Evolutionary conservation across 2,888 invertebrate species (phyloP).

Genomic region (Lepas anatifera): DNA sequence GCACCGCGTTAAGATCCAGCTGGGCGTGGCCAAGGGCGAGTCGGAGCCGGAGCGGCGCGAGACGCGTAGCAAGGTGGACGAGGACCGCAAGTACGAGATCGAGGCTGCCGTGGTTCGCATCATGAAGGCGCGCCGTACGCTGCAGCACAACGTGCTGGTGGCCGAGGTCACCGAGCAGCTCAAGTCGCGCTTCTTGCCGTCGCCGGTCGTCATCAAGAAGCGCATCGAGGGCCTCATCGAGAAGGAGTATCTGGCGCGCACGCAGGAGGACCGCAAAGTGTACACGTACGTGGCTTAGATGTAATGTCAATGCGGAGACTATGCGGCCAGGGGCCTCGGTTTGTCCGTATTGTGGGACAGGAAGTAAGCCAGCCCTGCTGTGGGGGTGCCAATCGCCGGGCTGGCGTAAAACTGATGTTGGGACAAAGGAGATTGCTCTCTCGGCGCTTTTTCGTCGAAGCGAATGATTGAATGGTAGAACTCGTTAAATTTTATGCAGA

Average conservation of each 20-base stretch:
- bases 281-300: conserved; percentile 11
- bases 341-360: too few relatives aligned
- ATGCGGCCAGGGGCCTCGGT: too few relatives aligned
- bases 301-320: too few relatives aligned
- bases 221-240: conserved; percentile 99
- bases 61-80: conserved; percentile 94
- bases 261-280: conserved; percentile 69
- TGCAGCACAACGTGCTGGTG: conserved; percentile 80
- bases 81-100: conserved; percentile 98
- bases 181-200: conserved; percentile 91
- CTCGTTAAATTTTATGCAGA: too few relatives aligned
- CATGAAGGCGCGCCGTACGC: conserved; percentile 93
- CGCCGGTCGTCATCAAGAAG: conserved; percentile 96
- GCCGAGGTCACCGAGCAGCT: conserved; percentile 96
- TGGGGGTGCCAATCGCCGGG: too few relatives aligned
- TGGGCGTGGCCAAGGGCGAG: conserved; percentile 89
- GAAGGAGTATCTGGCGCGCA: conserved; percentile 94
- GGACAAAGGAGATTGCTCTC: too few relatives aligned
- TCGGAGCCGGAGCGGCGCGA: conserved; percentile 98
- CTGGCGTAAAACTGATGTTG: too few relatives aligned
- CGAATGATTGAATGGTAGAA: too few relatives aligned
- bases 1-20: conserved; percentile 77
- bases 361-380: too few relatives aligned
- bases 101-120: conserved; percentile 98
- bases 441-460: too few relatives aligned